These are phyloP conservation scores for Agriopis leucophaearia DNA, from an alignment of 2,888 invertebrate genomes.

Conservation along the genomic window DNA sequence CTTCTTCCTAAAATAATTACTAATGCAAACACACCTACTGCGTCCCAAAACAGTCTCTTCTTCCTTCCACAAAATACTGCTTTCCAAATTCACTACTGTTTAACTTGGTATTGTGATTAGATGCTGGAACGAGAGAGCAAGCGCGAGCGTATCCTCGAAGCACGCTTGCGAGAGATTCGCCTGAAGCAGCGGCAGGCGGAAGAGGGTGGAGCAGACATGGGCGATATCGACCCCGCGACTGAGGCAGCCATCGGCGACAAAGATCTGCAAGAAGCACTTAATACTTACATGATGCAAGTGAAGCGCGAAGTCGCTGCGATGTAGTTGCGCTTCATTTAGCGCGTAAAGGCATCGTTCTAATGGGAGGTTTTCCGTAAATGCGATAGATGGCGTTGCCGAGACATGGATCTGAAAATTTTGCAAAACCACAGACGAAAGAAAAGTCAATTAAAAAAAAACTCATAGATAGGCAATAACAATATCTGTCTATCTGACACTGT, in stretches of 20 bases:
- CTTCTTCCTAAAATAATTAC: too few relatives aligned
- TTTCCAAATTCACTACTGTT: not conserved
- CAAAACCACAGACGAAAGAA: too few relatives aligned
- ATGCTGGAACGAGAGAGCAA: constrained; percentile 95
- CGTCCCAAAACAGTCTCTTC: too few relatives aligned
- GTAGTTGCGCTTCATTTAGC: constrained; percentile 1
- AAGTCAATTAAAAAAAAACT: too few relatives aligned
- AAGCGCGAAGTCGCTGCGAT: constrained; percentile 55
- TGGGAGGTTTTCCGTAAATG: too few relatives aligned
- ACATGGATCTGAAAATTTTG: too few relatives aligned
- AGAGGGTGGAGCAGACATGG: constrained; percentile 56
- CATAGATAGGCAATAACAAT: too few relatives aligned
- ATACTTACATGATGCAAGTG: constrained; percentile 54
- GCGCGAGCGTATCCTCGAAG: constrained; percentile 96
- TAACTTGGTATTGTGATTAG: constrained; percentile 69
- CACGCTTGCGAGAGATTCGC: constrained; percentile 93
- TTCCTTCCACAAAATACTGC: not conserved
- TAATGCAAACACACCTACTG: too few relatives aligned
- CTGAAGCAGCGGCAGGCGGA: constrained; percentile 81
- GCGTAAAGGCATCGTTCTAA: too few relatives aligned
- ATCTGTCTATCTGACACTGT: too few relatives aligned
- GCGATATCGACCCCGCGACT: constrained; percentile 49
- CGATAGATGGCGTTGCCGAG: too few relatives aligned
- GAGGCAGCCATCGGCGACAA: constrained; percentile 54
- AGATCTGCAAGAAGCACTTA: constrained; percentile 66